Percentiles rank a stretch among this genome's conserved stretches.
These are phyloP conservation scores for Phymorhynchus buccinoides DNA, from an alignment of 1,140 invertebrate species.

Conservation along the genomic window DNA sequence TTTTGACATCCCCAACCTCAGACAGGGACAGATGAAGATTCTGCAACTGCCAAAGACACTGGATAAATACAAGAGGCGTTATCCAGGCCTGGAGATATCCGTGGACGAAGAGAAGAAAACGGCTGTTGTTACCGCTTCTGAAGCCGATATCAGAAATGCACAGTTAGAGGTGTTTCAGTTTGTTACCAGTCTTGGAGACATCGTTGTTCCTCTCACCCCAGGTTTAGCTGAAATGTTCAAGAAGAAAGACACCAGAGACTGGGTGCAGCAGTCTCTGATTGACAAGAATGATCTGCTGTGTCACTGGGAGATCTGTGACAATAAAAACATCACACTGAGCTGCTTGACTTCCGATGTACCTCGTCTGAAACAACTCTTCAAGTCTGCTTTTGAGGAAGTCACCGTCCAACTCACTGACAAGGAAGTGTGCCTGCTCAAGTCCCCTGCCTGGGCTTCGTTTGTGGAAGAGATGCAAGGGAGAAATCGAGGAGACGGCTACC, in stretches of 20 bases:
- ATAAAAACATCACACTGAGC: neutral
- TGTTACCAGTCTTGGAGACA: neutral
- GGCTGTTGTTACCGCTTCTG: neutral
- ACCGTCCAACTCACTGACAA: neutral
- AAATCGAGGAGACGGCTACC: neutral
- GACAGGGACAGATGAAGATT: neutral
- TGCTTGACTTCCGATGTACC: neutral
- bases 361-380: neutral
- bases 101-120: neutral
- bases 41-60: neutral
- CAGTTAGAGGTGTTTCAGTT: neutral
- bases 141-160: neutral
- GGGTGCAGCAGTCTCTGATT: neutral
- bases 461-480: neutral
- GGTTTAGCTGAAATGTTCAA: neutral
- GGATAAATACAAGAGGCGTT: neutral
- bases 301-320: slow-evolving; percentile 2
- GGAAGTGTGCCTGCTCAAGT: neutral
- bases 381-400: neutral
- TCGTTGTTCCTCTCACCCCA: neutral
- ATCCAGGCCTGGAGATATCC: neutral
- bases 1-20: neutral
- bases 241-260: neutral
- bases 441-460: neutral
- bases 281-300: neutral